Percentiles rank a stretch among this genome's conserved stretches.
These are phyloP conservation scores for Staurois parvus DNA, from an alignment of 2,797 vertebrate genomes.

Conservation along the genomic window DNA sequence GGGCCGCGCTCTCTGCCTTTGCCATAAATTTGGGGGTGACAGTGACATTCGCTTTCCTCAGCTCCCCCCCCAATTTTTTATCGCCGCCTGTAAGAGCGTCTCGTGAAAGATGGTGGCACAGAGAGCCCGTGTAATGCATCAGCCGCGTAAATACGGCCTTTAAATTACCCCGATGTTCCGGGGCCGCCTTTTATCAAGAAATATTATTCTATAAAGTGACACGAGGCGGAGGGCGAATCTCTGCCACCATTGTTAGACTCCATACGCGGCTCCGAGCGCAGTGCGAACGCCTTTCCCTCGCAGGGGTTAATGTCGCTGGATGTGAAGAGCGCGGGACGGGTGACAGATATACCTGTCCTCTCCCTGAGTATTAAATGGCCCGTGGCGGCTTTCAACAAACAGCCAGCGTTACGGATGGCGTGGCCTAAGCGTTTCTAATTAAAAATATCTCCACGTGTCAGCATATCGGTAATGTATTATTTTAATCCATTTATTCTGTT, in stretches of 20 bases:
- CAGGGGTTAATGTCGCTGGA: slow-evolving; percentile 64
- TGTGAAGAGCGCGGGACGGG: slow-evolving; percentile 64
- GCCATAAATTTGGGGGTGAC: slow-evolving; percentile 78
- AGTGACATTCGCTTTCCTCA: slow-evolving; percentile 88
- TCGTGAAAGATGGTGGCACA: slow-evolving; percentile 75
- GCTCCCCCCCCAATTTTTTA: no score
- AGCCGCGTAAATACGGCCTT: slow-evolving; percentile 79
- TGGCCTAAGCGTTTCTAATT: slow-evolving; percentile 88
- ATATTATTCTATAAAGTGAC: slow-evolving; percentile 71
- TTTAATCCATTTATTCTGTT: slow-evolving; percentile 96
- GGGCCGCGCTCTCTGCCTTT: slow-evolving; percentile 81
- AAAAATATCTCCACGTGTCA: slow-evolving; percentile 93
- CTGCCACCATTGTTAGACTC: neutral
- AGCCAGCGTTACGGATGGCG: slow-evolving; percentile 80
- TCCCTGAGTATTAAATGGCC: slow-evolving; percentile 78
- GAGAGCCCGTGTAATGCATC: slow-evolving; percentile 70
- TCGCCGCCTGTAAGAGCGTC: slow-evolving; percentile 76
- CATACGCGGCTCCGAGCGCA: neutral
- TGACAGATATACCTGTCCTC: slow-evolving; percentile 78
- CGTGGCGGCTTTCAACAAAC: slow-evolving; percentile 77
- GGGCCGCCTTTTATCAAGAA: slow-evolving; percentile 72
- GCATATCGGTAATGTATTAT: slow-evolving; percentile 95
- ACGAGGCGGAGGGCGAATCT: slow-evolving; percentile 67
- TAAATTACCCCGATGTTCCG: slow-evolving; percentile 75
- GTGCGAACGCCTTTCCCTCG: slow-evolving; percentile 67